phyloP scores from a whole-genome alignment of 2,113 vertebrate genomes.

The Salvator merianae region DNA sequence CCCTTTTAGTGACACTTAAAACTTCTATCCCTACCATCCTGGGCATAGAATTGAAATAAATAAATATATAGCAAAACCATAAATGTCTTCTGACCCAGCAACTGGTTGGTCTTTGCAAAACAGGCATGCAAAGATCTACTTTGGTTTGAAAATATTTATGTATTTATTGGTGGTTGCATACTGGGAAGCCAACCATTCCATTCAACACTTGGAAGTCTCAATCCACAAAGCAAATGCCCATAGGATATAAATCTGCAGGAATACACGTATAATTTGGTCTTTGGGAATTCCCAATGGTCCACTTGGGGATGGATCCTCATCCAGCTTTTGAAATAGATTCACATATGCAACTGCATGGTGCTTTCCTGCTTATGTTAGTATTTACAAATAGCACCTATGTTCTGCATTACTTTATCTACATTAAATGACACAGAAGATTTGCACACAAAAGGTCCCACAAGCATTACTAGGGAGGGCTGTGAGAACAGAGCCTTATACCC shows the following conservation, averaged over 20 bases:
- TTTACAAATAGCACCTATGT: background rate
- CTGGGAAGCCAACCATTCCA: too few species aligned
- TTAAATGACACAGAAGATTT: too few species aligned
- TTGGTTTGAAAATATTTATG: background rate
- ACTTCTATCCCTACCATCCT: background rate
- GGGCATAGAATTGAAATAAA: background rate
- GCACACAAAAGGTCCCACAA: too few species aligned
- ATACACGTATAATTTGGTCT: background rate
- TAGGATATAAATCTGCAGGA: background rate
- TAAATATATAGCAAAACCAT: background rate
- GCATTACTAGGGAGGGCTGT: too few species aligned
- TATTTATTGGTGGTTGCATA: too few species aligned
- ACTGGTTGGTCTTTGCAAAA: background rate
- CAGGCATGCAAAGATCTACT: too few species aligned
- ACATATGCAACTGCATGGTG: background rate
- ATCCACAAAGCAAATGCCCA: background rate
- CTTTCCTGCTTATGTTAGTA: background rate
- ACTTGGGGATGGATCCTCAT: background rate
- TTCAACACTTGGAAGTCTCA: too few species aligned
- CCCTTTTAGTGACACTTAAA: slow-evolving; percentile 55
- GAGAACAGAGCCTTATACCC: too few species aligned
- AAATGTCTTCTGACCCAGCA: background rate
- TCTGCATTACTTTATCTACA: background rate
- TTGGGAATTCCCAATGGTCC: background rate
- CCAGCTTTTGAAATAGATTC: background rate